Evolutionary conservation across 2,113 vertebrate genomes (phyloP).

Genomic region (Urocynchramus pylzowi): DNA sequence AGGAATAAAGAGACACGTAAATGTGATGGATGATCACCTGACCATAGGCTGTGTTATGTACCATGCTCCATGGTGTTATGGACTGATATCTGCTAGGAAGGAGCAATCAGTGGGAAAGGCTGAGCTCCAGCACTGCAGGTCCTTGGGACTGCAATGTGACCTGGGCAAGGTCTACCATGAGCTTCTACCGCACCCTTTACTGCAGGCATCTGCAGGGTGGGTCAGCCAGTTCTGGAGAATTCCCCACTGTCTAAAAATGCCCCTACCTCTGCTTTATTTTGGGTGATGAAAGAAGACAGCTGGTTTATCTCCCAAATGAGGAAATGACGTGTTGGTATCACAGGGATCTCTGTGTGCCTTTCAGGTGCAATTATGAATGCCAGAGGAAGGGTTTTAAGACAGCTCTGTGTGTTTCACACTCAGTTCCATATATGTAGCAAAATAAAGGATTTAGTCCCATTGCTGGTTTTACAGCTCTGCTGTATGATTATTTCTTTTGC

Average conservation of each 20-base stretch:
- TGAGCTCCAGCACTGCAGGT: not conserved
- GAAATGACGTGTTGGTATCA: not conserved
- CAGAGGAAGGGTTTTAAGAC: not conserved
- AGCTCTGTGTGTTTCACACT: not conserved
- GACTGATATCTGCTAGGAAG: not conserved
- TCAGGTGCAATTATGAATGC: not conserved
- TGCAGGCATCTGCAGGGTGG: not conserved
- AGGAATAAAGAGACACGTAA: not conserved
- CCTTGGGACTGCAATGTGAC: not conserved
- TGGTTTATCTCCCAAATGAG: not conserved
- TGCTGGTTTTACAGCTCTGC: not conserved
- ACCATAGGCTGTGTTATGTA: not conserved
- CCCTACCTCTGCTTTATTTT: not conserved
- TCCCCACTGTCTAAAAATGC: fast-evolving
- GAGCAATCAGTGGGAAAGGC: not conserved
- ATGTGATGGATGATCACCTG: not conserved
- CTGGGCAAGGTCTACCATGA: not conserved
- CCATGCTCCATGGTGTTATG: not conserved
- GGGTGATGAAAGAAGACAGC: not conserved
- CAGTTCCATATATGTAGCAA: not conserved
- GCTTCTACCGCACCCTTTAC: not conserved
- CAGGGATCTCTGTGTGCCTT: not conserved
- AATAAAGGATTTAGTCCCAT: not conserved
- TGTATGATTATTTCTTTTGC: not conserved
- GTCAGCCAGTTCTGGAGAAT: not conserved